phyloP scores from a whole-genome alignment of 23 tunicate species.

The Ascidia mentula region DNA sequence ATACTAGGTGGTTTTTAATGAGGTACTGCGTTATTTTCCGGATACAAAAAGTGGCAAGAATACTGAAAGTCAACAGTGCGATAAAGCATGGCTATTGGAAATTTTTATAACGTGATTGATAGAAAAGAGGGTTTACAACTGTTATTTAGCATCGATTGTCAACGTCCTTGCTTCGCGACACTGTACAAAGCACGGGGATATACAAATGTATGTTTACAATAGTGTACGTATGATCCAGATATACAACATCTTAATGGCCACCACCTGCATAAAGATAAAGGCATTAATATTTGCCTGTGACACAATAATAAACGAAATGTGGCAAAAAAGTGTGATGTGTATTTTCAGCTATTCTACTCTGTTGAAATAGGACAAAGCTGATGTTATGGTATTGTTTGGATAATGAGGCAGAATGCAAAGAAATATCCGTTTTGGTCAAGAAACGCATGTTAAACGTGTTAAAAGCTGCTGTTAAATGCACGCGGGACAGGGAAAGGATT shows the following conservation, averaged over 20 bases:
- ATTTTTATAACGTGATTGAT: no score
- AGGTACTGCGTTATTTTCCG: not conserved
- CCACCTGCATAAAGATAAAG: not conserved
- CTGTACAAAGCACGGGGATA: no score
- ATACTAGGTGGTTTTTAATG: not conserved
- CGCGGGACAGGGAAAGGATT: not conserved
- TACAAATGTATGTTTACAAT: no score
- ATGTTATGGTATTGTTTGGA: no score
- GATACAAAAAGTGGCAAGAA: not conserved
- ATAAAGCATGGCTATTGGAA: conserved; percentile 4
- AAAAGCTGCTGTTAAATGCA: not conserved
- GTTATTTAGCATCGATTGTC: no score
- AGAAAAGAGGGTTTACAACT: no score
- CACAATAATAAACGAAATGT: not conserved
- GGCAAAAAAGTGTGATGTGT: not conserved
- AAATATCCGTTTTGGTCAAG: not conserved
- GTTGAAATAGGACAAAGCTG: not conserved
- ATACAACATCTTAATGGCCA: not conserved
- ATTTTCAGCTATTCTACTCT: not conserved
- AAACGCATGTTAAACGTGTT: conserved; percentile 3
- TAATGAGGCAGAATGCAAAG: not conserved
- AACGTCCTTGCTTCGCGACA: no score
- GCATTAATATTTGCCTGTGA: not conserved
- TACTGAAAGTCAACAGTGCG: not conserved
- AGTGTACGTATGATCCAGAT: not conserved